Conservation (phyloP, 2,888 invertebrate genomes). For the Onchidella celtica region DNA sequence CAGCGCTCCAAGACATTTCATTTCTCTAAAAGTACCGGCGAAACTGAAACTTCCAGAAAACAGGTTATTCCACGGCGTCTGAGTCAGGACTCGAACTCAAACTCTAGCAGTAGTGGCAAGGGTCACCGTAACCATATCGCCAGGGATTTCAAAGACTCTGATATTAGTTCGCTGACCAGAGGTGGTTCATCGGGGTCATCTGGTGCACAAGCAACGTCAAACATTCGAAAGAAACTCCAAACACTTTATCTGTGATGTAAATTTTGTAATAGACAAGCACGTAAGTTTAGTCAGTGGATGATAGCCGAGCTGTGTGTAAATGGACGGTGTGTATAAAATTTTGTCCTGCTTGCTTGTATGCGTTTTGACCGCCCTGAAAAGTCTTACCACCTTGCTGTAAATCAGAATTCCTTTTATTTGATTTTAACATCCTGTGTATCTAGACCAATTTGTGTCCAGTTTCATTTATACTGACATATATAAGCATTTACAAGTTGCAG, state of each 20-base stretch:
- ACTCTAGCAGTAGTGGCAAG: constrained; percentile 51
- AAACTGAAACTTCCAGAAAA: not conserved
- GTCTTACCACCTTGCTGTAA: too few relatives aligned
- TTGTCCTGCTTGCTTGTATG: too few relatives aligned
- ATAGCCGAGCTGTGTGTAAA: too few relatives aligned
- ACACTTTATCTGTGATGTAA: constrained; percentile 56
- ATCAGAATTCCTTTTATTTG: too few relatives aligned
- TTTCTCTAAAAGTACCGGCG: not conserved
- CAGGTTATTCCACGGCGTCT: not conserved
- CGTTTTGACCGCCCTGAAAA: too few relatives aligned
- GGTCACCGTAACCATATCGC: constrained; percentile 47
- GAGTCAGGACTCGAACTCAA: constrained; percentile 38
- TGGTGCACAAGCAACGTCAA: constrained; percentile 10
- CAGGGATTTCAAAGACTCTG: constrained; percentile 57
- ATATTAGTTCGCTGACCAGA: constrained; percentile 54
- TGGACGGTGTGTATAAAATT: too few relatives aligned
- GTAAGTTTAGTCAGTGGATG: too few relatives aligned
- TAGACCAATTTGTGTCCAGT: too few relatives aligned
- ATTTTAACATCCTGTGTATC: too few relatives aligned
- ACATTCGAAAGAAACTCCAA: constrained; percentile 54
- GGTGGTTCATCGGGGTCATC: constrained; percentile 48
- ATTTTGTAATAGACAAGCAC: too few relatives aligned
- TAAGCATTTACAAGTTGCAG: too few relatives aligned
- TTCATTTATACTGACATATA: too few relatives aligned
- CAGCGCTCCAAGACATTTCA: constrained; percentile 2